Percentiles rank a stretch among this genome's conserved stretches.
phyloP scores from a whole-genome alignment of 2,888 invertebrate genomes.

The Graphium colonna region DNA sequence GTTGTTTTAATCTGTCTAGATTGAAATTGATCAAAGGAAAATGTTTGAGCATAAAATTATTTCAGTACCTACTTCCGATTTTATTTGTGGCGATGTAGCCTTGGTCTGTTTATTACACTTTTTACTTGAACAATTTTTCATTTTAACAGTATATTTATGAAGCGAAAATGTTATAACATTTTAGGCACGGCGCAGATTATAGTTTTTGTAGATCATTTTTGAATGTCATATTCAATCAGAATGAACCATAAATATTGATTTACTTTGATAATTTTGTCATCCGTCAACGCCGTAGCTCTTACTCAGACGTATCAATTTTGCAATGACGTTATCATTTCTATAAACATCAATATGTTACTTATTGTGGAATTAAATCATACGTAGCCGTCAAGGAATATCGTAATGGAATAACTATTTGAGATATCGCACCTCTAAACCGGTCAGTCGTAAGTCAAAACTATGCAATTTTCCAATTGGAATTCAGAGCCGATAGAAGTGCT shows the following conservation, averaged over 20 bases:
- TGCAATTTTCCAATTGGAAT: slow-evolving; percentile 11
- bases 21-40: too few relatives aligned
- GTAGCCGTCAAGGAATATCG: background rate
- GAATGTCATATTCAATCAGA: background rate
- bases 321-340: background rate
- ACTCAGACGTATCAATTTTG: background rate
- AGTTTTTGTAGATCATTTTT: background rate
- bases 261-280: too few relatives aligned
- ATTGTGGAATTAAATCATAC: background rate
- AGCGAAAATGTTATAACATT: too few relatives aligned
- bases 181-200: too few relatives aligned
- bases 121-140: slow-evolving; percentile 5
- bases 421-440: slow-evolving; percentile 9
- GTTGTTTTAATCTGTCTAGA: too few relatives aligned
- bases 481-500: slow-evolving; percentile 47
- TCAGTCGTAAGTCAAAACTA: slow-evolving; percentile 21
- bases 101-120: slow-evolving; percentile 4
- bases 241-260: background rate
- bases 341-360: background rate
- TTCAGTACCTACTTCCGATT: slow-evolving; percentile 8
- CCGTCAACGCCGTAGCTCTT: too few relatives aligned
- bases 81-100: background rate
- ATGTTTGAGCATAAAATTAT: too few relatives aligned
- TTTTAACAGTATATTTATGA: too few relatives aligned
- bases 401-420: background rate